These are phyloP conservation scores for Malthinus flaveolus DNA, from an alignment of 2,888 invertebrate species.

Conservation along the genomic window DNA sequence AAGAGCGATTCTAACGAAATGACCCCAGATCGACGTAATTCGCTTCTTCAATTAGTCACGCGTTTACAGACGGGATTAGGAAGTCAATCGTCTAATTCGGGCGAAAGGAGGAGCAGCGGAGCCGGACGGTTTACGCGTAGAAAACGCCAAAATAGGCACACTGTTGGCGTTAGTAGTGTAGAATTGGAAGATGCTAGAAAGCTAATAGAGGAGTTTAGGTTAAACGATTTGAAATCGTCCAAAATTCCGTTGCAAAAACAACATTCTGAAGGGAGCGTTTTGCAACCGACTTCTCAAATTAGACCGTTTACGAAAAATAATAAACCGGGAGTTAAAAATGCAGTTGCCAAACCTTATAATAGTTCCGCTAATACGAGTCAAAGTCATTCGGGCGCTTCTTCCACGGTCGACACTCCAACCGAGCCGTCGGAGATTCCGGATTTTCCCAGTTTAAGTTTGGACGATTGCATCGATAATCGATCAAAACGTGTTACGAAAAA, in stretches of 20 bases:
- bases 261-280: conserved; percentile 55
- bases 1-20: conserved; percentile 52
- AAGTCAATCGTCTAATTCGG: conserved; percentile 36
- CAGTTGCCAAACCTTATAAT: conserved; percentile 53
- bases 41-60: conserved; percentile 73
- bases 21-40: conserved; percentile 73
- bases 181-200: conserved; percentile 79
- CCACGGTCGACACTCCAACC: conserved; percentile 50
- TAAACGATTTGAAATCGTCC: conserved; percentile 47
- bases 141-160: conserved; percentile 72
- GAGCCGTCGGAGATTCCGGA: conserved; percentile 49
- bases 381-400: conserved; percentile 41
- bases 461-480: not conserved
- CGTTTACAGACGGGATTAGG: conserved; percentile 64
- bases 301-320: conserved; percentile 35
- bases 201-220: conserved; percentile 68
- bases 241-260: conserved; percentile 52
- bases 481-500: not conserved
- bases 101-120: conserved; percentile 58
- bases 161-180: conserved; percentile 81
- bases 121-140: conserved; percentile 57
- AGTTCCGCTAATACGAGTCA: conserved; percentile 41
- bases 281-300: conserved; percentile 20
- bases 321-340: conserved; percentile 48
- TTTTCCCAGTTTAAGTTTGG: conserved; percentile 39